These are phyloP conservation scores for Drosophila subsilvestris DNA, from an alignment of 2,888 invertebrate species.

Conservation along the genomic window DNA sequence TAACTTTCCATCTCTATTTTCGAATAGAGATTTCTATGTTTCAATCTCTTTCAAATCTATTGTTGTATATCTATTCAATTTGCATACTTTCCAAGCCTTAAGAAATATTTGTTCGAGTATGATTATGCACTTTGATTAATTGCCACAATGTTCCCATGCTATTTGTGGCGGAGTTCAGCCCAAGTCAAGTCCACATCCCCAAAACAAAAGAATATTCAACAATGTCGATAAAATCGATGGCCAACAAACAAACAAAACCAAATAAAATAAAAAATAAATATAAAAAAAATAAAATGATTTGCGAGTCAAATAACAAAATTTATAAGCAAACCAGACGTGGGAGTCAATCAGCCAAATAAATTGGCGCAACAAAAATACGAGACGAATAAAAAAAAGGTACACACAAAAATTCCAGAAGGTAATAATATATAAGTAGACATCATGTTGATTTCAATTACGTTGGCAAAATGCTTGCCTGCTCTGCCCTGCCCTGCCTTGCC, in stretches of 20 bases:
- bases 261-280: no score
- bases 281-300: conserved; percentile 48
- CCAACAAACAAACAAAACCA: conserved; percentile 21
- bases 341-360: conserved; percentile 69
- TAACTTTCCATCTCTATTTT: conserved; percentile 3
- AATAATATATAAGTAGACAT: conserved; percentile 71
- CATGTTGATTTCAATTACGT: conserved; percentile 76
- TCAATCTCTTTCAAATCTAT: not conserved
- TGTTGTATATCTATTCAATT: conserved; percentile 15
- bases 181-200: conserved; percentile 41
- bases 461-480: conserved; percentile 41
- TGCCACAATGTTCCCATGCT: conserved; percentile 73
- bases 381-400: conserved; percentile 20
- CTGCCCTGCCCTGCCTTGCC: not conserved
- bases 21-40: not conserved
- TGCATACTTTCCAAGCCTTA: conserved; percentile 46
- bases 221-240: conserved; percentile 57
- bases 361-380: conserved; percentile 54
- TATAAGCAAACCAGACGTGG: conserved; percentile 67
- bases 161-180: conserved; percentile 46
- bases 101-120: conserved; percentile 23
- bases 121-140: conserved; percentile 71
- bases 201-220: conserved; percentile 73
- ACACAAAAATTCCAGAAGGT: conserved; percentile 20
- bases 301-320: conserved; percentile 57